Percentiles rank a stretch among this genome's conserved stretches.
Evolutionary conservation across 2,113 vertebrate genomes (phyloP).

Genomic region (Jaculus jaculus): DNA sequence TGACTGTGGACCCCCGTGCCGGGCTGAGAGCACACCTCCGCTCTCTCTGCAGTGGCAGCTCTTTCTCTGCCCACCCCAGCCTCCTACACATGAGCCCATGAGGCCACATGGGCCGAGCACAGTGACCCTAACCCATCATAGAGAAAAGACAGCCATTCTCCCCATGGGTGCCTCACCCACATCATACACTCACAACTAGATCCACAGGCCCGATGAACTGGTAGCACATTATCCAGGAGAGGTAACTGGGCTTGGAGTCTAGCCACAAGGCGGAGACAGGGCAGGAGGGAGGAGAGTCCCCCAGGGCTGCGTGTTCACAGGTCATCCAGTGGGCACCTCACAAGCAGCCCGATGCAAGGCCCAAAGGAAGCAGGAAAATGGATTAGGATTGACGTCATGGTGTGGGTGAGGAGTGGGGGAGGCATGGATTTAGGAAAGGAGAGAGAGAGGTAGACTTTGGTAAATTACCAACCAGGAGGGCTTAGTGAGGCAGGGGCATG

Average conservation of each 20-base stretch:
- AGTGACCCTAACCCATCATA: no score
- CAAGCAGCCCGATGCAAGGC: background rate
- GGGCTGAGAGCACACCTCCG: background rate
- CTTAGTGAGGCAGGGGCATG: background rate
- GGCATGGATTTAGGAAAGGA: background rate
- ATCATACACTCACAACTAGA: fast-evolving
- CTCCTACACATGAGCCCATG: no score
- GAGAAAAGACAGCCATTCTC: background rate
- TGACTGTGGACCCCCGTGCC: background rate
- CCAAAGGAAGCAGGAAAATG: background rate
- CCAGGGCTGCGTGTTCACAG: background rate
- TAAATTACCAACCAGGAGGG: background rate
- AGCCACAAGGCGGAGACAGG: background rate
- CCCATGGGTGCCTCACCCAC: background rate
- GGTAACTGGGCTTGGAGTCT: background rate
- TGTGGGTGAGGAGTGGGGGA: background rate
- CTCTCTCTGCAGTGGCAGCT: background rate
- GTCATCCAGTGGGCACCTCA: background rate
- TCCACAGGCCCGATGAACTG: background rate
- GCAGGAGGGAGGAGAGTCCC: background rate
- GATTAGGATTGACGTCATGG: background rate
- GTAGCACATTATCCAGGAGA: no score
- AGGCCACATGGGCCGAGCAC: background rate
- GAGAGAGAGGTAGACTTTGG: background rate
- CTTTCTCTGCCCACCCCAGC: background rate